Percentiles rank a stretch among this genome's conserved stretches.
Conservation (phyloP, 2,797 vertebrate genomes). For the Distichodus sexfasciatus region DNA sequence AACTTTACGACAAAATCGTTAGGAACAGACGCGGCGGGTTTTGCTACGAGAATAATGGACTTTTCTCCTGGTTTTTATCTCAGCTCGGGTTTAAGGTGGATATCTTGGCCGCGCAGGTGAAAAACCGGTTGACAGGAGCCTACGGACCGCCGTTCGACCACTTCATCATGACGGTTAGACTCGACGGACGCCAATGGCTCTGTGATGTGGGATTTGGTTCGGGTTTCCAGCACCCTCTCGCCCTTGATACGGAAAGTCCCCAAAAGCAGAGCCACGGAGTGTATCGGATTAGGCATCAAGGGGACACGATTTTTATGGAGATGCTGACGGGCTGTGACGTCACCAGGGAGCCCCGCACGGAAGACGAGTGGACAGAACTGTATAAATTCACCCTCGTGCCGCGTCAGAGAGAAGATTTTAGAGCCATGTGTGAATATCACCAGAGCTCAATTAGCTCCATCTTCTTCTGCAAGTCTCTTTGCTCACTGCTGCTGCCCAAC, state of each 20-base stretch:
- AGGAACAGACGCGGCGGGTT: constrained; percentile 66
- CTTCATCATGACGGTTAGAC: constrained; percentile 62
- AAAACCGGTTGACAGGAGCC: constrained; percentile 21
- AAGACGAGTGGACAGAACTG: constrained; percentile 52
- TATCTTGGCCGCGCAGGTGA: constrained; percentile 68
- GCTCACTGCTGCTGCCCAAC: constrained; percentile 59
- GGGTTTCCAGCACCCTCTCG: constrained; percentile 66
- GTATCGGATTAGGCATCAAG: constrained; percentile 59
- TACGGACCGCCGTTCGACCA: constrained; percentile 76
- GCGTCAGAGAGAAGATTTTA: constrained; percentile 63
- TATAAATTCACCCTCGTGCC: constrained; percentile 75
- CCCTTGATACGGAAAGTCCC: constrained; percentile 60
- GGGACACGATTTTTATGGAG: constrained; percentile 59
- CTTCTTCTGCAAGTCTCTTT: constrained; percentile 76
- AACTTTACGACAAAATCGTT: constrained; percentile 76
- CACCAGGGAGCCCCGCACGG: neutral
- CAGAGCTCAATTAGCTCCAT: constrained; percentile 73
- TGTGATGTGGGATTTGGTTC: constrained; percentile 73
- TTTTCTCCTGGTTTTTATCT: constrained; percentile 76
- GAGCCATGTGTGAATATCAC: constrained; percentile 73
- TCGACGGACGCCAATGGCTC: constrained; percentile 67
- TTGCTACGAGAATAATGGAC: constrained; percentile 75
- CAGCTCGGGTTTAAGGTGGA: constrained; percentile 67
- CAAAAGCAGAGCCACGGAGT: constrained; percentile 66
- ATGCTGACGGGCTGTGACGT: constrained; percentile 47